A percentile compares a stretch with the other conserved stretches of the same genome.
Evolutionary conservation across 2,888 invertebrate genomes (phyloP).

Genomic region (Adelphocoris suturalis): DNA sequence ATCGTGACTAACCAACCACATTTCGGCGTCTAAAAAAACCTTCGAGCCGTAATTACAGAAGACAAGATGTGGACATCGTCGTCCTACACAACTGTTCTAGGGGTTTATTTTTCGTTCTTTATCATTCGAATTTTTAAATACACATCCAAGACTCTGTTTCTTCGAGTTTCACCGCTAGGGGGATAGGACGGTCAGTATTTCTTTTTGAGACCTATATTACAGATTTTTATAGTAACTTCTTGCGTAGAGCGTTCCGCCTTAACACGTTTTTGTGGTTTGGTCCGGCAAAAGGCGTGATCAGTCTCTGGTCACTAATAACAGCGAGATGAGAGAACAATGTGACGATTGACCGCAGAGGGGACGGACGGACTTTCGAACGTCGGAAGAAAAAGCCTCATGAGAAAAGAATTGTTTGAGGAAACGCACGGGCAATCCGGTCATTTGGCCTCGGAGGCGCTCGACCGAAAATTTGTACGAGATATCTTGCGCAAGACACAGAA

Average conservation of each 20-base stretch:
- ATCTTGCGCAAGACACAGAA: too few species aligned
- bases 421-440: background rate
- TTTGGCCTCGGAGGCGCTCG: background rate
- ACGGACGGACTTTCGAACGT: background rate
- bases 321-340: constrained; percentile 20
- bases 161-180: background rate
- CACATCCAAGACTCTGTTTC: background rate
- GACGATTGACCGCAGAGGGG: constrained; percentile 21
- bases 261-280: constrained; percentile 38
- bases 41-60: constrained; percentile 4
- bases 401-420: background rate
- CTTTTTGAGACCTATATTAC: background rate
- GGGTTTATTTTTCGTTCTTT: background rate
- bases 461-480: background rate
- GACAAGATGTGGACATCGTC: constrained; percentile 21
- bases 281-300: constrained; percentile 13
- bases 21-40: background rate
- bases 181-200: background rate
- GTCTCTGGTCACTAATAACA: constrained; percentile 35
- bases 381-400: background rate
- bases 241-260: background rate
- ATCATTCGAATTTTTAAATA: background rate
- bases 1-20: constrained; percentile 50
- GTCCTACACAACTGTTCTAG: background rate
- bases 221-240: background rate